Evolutionary conservation across 2,113 vertebrate species (phyloP), one percentile per base, ranked within the genome.

Genomic region (Mixornis gularis): DNA sequence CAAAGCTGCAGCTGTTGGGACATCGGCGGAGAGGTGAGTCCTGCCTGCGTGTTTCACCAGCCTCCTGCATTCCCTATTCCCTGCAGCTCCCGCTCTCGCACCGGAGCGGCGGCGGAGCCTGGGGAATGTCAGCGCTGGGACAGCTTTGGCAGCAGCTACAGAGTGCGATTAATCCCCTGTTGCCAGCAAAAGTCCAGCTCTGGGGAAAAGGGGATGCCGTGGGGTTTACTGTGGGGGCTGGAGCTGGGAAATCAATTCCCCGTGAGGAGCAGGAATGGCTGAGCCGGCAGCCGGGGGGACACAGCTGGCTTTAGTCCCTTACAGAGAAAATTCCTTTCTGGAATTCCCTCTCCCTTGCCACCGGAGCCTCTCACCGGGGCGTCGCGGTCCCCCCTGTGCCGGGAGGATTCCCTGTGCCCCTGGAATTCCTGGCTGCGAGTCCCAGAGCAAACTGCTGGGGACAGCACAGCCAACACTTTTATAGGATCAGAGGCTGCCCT

Each of bases 31-130:
- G 85, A 48, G 91, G 93, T 55, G 86, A 89, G 77, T 44, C 27
- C 10, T 19, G 24, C 56, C 58, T 3, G 1, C 9, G 6, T 12
- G 9, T 19, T 9, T 22, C 19, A 3, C 24, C 43, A 3, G 0
- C 13, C 74, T 7, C 8, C 4, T 6, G 6, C 56, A 4, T 41
- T 55, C 85, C 63, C 32, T 6, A 0, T 20, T 66, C 48, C 24
- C 43, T 16, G 18, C 0, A 19, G 18, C 12, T 81, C 13, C 53
- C 0, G 1, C 58, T 19, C 22, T 4, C 1, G 7, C 2, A 2
- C 11, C 3, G n/a, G 68, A 36, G 53, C 52, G n/a, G 32, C n/a
- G 6, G 22, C 56, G 3, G n/a, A 26, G 3, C 9, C 4, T 4
- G 36, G 43, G 74, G 79, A 64, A 27, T 2, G 40, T 0, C 56